Conservation (phyloP, 1,140 invertebrate genomes). For the Argopecten irradians region DNA sequence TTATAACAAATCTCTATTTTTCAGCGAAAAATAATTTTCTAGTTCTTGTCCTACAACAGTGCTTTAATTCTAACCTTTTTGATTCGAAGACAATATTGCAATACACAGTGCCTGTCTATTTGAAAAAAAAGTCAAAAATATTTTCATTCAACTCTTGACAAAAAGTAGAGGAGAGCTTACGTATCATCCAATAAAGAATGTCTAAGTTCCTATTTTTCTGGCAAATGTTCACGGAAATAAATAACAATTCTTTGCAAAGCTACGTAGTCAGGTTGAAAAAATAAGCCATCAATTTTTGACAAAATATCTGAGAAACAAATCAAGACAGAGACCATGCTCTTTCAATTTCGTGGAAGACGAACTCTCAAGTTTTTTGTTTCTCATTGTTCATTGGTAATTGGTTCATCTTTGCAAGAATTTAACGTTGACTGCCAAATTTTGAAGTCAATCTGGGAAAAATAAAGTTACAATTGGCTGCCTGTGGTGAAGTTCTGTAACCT, state of each 20-base stretch:
- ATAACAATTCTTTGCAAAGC: neutral
- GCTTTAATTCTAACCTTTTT: too few relatives aligned
- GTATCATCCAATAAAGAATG: neutral
- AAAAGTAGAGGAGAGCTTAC: too few relatives aligned
- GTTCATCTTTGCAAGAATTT: constrained; percentile 22
- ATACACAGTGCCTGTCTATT: too few relatives aligned
- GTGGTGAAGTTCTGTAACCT: neutral
- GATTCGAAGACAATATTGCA: too few relatives aligned
- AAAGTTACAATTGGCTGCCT: constrained; percentile 17
- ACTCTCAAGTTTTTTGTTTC: neutral
- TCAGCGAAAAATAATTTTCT: too few relatives aligned
- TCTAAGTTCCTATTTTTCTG: neutral
- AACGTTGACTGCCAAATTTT: constrained; percentile 17
- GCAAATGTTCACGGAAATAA: neutral
- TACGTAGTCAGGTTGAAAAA: neutral
- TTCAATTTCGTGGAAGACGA: neutral
- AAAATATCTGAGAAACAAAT: constrained; percentile 11
- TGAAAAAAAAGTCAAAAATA: too few relatives aligned
- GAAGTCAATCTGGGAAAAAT: constrained; percentile 21
- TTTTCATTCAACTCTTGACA: too few relatives aligned
- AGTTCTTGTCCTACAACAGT: too few relatives aligned
- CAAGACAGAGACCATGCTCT: neutral
- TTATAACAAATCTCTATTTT: too few relatives aligned
- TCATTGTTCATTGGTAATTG: constrained; percentile 9
- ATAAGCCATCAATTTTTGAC: neutral